These are phyloP conservation scores for Papilio xuthus DNA, from an alignment of 1,140 invertebrate genomes.

Conservation along the genomic window DNA sequence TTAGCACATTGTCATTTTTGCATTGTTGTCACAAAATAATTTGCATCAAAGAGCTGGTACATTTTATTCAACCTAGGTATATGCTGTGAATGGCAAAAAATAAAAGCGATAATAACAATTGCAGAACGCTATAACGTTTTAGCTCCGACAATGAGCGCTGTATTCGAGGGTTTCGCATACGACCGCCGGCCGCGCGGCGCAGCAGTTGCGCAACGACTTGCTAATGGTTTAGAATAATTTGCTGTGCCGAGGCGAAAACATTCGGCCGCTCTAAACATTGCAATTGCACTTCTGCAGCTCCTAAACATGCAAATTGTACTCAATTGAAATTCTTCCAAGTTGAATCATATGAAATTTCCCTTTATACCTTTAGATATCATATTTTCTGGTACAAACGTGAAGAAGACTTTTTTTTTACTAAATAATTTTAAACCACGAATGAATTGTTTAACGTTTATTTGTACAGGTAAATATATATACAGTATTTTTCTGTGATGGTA, in stretches of 20 bases:
- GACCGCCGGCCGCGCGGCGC: background rate
- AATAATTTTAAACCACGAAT: no score
- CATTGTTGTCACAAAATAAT: constrained; percentile 26
- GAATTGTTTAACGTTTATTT: no score
- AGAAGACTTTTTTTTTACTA: no score
- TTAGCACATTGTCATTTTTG: constrained; percentile 21
- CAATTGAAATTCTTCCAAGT: background rate
- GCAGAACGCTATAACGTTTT: constrained; percentile 27
- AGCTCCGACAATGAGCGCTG: constrained; percentile 35
- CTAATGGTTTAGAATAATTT: constrained; percentile 40
- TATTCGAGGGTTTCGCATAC: constrained; percentile 28
- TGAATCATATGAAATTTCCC: background rate
- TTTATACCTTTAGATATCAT: background rate
- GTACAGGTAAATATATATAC: no score
- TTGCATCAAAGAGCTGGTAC: constrained; percentile 21
- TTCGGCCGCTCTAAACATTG: constrained; percentile 31
- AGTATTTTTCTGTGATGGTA: no score
- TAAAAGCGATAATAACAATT: constrained; percentile 36
- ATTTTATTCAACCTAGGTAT: constrained; percentile 19
- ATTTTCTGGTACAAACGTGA: background rate
- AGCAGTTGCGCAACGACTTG: constrained; percentile 38
- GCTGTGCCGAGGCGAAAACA: constrained; percentile 33
- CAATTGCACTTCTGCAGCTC: constrained; percentile 10
- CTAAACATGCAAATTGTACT: background rate
- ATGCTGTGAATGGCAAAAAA: constrained; percentile 26